Conservation (phyloP, 2,888 invertebrate genomes). For the Nomada lathburiana region DNA sequence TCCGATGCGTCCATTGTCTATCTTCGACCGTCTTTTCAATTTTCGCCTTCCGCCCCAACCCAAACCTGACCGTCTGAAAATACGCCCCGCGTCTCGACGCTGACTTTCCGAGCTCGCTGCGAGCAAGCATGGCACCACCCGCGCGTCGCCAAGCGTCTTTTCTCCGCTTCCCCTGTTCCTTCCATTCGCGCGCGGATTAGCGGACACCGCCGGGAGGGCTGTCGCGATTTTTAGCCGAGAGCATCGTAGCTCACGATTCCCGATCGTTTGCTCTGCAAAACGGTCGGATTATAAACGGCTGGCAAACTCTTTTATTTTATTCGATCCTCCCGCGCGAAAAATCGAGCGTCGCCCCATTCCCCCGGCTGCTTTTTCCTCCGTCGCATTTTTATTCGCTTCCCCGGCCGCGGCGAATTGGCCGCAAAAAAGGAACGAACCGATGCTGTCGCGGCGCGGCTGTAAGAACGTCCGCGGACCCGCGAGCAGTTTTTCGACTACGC, state of each 20-base stretch:
- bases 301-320: constrained; percentile 80
- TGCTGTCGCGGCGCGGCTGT: constrained; percentile 4
- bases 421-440: constrained; percentile 40
- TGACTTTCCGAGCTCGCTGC: too few species aligned
- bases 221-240: constrained; percentile 19
- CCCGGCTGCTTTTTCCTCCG: constrained; percentile 35
- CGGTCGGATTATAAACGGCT: constrained; percentile 79
- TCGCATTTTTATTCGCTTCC: constrained; percentile 63
- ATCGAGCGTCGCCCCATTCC: constrained; percentile 50
- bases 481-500: neutral
- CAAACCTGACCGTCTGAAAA: neutral
- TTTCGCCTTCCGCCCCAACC: constrained; percentile 5
- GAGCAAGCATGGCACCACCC: neutral
- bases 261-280: constrained; percentile 75
- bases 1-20: constrained; percentile 44
- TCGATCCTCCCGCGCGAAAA: constrained; percentile 64
- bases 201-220: neutral
- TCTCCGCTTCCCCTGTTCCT: too few species aligned
- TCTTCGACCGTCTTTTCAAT: constrained; percentile 42
- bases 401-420: constrained; percentile 40
- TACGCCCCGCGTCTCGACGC: neutral
- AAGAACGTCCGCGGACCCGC: constrained; percentile 21
- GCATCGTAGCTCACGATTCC: constrained; percentile 76
- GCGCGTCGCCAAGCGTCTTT: neutral
- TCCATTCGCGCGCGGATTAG: constrained; percentile 15